phyloP scores from a whole-genome alignment of 2,888 invertebrate genomes.

The Cremastobaeus sp. region DNA sequence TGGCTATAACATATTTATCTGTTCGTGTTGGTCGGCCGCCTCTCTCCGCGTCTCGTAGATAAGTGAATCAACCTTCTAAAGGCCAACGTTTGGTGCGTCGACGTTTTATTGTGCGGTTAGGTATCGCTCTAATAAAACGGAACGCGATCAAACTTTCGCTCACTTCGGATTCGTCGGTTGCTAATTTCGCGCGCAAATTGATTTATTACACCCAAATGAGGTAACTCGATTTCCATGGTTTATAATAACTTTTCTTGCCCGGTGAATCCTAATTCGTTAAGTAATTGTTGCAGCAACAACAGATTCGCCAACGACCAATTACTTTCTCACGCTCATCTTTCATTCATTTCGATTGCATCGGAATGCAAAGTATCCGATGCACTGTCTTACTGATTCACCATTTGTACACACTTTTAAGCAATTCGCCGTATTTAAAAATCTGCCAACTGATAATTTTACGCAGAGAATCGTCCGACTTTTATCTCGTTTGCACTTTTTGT shows the following conservation, averaged over 20 bases:
- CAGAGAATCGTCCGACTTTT: too few relatives aligned
- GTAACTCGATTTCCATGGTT: conserved; percentile 14
- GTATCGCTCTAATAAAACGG: conserved; percentile 43
- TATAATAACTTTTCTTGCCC: conserved; percentile 34
- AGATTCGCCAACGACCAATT: conserved; percentile 8
- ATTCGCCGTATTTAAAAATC: too few relatives aligned
- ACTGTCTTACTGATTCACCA: too few relatives aligned
- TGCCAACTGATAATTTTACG: too few relatives aligned
- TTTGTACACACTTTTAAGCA: not conserved
- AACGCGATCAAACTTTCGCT: conserved; percentile 51
- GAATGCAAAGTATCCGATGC: too few relatives aligned
- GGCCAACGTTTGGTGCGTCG: conserved; percentile 43
- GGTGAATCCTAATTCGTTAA: conserved; percentile 23
- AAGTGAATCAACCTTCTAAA: conserved; percentile 53
- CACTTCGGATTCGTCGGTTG: conserved; percentile 10
- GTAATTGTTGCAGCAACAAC: conserved; percentile 24
- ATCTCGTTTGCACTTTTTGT: too few relatives aligned
- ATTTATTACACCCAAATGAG: conserved; percentile 35
- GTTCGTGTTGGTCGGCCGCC: conserved; percentile 15
- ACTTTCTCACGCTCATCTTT: not conserved
- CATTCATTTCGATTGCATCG: not conserved
- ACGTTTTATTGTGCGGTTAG: conserved; percentile 45
- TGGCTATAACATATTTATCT: conserved; percentile 50
- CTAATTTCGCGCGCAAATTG: conserved; percentile 36
- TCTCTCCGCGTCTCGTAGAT: conserved; percentile 31